Base-by-base conservation (phyloP, 2,888 invertebrate species). In the Macrosoma leucophasiata region DNA sequence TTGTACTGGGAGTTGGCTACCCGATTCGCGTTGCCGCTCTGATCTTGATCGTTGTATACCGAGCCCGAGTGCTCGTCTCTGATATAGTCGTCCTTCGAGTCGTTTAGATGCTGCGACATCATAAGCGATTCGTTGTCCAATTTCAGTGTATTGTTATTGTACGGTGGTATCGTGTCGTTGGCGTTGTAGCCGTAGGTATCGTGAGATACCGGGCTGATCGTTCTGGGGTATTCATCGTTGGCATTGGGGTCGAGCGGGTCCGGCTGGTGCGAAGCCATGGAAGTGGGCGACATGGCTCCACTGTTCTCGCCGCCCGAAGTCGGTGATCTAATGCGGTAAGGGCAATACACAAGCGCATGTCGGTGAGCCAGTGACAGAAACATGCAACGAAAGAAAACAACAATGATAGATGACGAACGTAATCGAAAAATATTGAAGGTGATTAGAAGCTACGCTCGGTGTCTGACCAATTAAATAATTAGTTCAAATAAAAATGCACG, bases 101-200 rank as follows among this genome's bases (percentile, higher is more conserved):
- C 77, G 50, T 56, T 66, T 19, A 73, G 54, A 43, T 75, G 75
- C 40, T 76, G 78, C 26, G 81, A 77, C 71, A 78, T 67, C 46
- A 73, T 65, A 34, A 79, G 69, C 29, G 84, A 79, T 48, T 84
- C 84, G 53, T 76, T 75, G 57, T 84, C 84, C 19, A 84, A 69
- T 54, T 84, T 84, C 36, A 82, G 58, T 13, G 76, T 84, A 57
- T 82, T 84, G 59, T 84, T 84, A 56, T 84, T 84, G 58, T 78
- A 82, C 0, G 75, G 75, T 39, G 52, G 44, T 36, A 58, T 50
- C 12, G 58, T 48, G 36, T 68, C 69, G 46, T 61, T 62, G 20
- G 58, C 51, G 44, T 72, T 70, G 61, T 81, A 77, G 10, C 45
- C 89, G 74, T 89, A 91, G 60, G 89, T 89, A 68, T 91, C 91